Percentiles rank a stretch among this genome's conserved stretches.
Evolutionary conservation across 2,797 vertebrate genomes (phyloP).

Genomic region (Acestrorhynchus altus): DNA sequence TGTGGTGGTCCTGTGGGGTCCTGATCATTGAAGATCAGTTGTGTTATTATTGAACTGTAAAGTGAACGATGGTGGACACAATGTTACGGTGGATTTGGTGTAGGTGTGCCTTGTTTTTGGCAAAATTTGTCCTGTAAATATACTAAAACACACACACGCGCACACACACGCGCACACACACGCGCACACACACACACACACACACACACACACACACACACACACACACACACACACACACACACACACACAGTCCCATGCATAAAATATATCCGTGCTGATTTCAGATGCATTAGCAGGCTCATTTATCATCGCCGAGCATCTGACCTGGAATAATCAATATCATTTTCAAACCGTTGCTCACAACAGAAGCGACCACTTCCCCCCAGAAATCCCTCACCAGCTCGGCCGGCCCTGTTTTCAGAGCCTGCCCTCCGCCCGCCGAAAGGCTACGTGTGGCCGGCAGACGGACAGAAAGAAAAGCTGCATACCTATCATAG

Average conservation of each 20-base stretch:
- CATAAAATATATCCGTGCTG: neutral
- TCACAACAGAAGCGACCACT: neutral
- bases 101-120: no score
- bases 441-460: neutral
- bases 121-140: no score
- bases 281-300: constrained; percentile 12
- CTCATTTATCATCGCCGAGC: constrained; percentile 35
- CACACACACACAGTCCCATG: constrained; percentile 12
- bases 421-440: neutral
- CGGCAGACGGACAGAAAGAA: constrained; percentile 6
- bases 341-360: constrained; percentile 16
- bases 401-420: neutral
- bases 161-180: constrained; percentile 57
- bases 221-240: constrained; percentile 39
- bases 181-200: constrained; percentile 52
- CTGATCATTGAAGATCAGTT: no score
- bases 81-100: no score
- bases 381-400: neutral
- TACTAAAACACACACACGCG: constrained; percentile 35
- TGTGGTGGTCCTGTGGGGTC: no score
- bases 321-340: constrained; percentile 48
- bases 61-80: no score
- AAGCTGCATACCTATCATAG: constrained; percentile 41
- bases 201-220: constrained; percentile 56
- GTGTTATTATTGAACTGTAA: no score